Conservation (phyloP, 2,888 invertebrate species). For the Apamea monoglypha region DNA sequence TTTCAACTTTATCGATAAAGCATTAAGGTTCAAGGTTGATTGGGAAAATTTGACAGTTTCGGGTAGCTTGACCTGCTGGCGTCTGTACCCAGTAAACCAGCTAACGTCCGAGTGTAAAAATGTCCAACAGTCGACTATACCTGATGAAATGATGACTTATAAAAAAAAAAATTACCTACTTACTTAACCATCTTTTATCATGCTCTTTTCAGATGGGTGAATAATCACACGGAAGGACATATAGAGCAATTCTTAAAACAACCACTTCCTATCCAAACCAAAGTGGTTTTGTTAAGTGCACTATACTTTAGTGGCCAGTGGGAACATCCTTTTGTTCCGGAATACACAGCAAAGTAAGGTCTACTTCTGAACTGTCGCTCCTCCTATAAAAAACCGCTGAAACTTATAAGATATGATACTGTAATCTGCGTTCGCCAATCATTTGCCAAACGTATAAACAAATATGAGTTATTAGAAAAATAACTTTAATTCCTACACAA, state of each 20-base stretch:
- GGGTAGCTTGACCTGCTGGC: too few species aligned
- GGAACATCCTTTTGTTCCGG: slow-evolving; percentile 91
- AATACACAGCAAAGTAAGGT: slow-evolving; percentile 89
- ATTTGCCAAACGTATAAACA: too few species aligned
- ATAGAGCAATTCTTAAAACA: slow-evolving; percentile 90
- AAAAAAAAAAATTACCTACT: neutral
- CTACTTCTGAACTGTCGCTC: neutral
- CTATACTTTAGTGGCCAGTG: slow-evolving; percentile 94
- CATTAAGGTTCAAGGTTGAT: too few species aligned
- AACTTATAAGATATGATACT: neutral
- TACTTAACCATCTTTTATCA: neutral
- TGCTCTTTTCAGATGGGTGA: slow-evolving; percentile 90
- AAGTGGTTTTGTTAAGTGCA: slow-evolving; percentile 92
- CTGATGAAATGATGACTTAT: neutral
- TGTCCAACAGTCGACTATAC: neutral
- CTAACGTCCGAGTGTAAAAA: neutral
- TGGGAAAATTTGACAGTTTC: too few species aligned
- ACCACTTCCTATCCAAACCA: slow-evolving; percentile 89
- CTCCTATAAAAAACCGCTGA: neutral
- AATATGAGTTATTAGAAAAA: too few species aligned
- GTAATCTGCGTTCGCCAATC: too few species aligned
- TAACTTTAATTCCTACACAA: too few species aligned
- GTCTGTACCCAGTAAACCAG: neutral
- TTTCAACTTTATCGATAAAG: too few species aligned
- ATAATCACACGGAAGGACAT: slow-evolving; percentile 90